These are phyloP conservation scores for Ciconia nigra DNA, from an alignment of 2,797 vertebrate genomes.

Conservation along the genomic window DNA sequence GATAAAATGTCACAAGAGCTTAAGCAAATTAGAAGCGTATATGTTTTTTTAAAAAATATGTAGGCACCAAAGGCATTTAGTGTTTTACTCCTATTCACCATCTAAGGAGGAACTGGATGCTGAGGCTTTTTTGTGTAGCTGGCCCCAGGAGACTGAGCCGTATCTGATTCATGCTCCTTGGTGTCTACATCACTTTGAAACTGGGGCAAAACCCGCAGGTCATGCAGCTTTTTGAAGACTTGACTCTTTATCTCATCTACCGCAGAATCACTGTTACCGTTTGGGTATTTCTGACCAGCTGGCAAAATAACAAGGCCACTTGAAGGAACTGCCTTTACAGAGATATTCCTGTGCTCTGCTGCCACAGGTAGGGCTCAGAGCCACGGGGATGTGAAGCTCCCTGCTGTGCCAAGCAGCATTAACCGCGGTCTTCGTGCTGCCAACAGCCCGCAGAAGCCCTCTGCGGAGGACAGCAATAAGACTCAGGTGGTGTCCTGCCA, in stretches of 20 bases:
- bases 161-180: neutral
- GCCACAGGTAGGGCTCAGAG: neutral
- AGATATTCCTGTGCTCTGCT: neutral
- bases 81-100: neutral
- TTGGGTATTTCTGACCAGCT: neutral
- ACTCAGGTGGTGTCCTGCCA: neutral
- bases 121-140: neutral
- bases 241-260: neutral
- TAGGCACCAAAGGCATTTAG: neutral
- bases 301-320: neutral
- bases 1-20: neutral
- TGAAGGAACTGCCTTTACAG: neutral
- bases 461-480: neutral
- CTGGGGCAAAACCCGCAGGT: neutral
- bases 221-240: neutral
- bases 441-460: neutral
- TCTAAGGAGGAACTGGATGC: neutral
- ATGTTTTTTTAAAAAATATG: neutral
- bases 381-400: neutral
- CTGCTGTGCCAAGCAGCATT: neutral
- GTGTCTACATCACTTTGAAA: neutral
- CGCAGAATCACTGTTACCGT: neutral
- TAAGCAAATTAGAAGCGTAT: neutral
- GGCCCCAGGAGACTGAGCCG: neutral
- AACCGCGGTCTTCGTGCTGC: fast-evolving